Evolutionary conservation across 2,888 invertebrate genomes (phyloP).

Genomic region (Drosophila pegasa): DNA sequence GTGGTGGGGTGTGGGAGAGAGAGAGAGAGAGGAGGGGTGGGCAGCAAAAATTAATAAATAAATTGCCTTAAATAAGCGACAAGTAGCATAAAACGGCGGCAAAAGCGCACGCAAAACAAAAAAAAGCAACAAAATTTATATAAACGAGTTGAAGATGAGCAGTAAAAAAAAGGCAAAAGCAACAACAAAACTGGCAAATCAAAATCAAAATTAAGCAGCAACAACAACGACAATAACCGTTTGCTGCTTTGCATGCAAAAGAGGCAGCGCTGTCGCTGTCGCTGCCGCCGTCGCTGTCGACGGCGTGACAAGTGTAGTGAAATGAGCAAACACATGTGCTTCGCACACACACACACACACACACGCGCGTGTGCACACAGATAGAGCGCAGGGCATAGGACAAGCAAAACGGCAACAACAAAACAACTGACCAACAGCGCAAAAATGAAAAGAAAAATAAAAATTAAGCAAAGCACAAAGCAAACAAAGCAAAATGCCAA

Average conservation of each 20-base stretch:
- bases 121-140: neutral
- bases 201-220: constrained; percentile 56
- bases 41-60: constrained; percentile 59
- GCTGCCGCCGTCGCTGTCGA: constrained; percentile 25
- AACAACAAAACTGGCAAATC: constrained; percentile 54
- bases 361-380: neutral
- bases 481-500: constrained; percentile 58
- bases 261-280: constrained; percentile 42
- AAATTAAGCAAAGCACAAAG: constrained; percentile 61
- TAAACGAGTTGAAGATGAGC: constrained; percentile 20
- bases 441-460: constrained; percentile 39
- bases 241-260: constrained; percentile 63
- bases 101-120: constrained; percentile 48
- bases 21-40: too few relatives aligned
- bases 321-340: constrained; percentile 51
- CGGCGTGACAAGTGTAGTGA: constrained; percentile 72
- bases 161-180: constrained; percentile 8
- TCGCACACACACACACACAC: constrained; percentile 1
- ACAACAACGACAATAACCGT: constrained; percentile 23
- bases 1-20: neutral
- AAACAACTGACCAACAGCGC: constrained; percentile 49
- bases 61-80: constrained; percentile 71
- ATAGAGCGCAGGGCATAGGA: constrained; percentile 29
- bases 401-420: constrained; percentile 32
- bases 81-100: constrained; percentile 54